Conservation (phyloP, 2,888 invertebrate genomes). For the Sarcophaga subvicina region DNA sequence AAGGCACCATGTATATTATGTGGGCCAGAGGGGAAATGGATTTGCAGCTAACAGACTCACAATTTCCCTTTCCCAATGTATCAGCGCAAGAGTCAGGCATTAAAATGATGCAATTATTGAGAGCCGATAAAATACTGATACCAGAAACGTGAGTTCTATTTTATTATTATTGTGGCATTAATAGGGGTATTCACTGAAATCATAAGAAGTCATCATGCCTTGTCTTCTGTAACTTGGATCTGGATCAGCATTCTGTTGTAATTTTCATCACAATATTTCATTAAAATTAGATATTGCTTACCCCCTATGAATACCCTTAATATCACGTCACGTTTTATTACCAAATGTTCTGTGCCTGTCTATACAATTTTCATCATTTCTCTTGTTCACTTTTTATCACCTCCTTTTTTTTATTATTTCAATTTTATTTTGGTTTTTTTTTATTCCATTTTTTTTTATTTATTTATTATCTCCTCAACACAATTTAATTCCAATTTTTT, state of each 20-base stretch:
- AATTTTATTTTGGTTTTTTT: conserved; percentile 15
- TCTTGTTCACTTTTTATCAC: neutral
- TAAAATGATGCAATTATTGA: conserved; percentile 88
- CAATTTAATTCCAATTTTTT: conserved; percentile 8
- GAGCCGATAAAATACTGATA: conserved; percentile 81
- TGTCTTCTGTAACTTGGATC: too few species aligned
- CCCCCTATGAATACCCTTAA: neutral
- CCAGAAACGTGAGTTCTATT: conserved; percentile 79
- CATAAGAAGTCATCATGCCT: neutral
- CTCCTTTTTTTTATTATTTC: neutral
- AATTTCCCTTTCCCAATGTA: conserved; percentile 79
- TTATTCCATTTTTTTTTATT: neutral
- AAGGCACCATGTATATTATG: conserved; percentile 93
- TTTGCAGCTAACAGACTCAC: conserved; percentile 82
- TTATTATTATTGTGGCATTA: neutral
- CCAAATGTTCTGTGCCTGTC: neutral
- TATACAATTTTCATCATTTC: neutral
- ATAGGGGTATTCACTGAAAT: conserved; percentile 4
- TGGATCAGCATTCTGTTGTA: neutral
- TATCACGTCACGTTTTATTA: neutral
- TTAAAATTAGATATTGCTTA: neutral
- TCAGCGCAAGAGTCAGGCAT: conserved; percentile 86
- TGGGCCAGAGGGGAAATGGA: conserved; percentile 92
- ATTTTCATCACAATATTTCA: neutral
- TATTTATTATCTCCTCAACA: conserved; percentile 21